phyloP scores from a whole-genome alignment of 2,113 vertebrate genomes.

The Myotis lucifugus region DNA sequence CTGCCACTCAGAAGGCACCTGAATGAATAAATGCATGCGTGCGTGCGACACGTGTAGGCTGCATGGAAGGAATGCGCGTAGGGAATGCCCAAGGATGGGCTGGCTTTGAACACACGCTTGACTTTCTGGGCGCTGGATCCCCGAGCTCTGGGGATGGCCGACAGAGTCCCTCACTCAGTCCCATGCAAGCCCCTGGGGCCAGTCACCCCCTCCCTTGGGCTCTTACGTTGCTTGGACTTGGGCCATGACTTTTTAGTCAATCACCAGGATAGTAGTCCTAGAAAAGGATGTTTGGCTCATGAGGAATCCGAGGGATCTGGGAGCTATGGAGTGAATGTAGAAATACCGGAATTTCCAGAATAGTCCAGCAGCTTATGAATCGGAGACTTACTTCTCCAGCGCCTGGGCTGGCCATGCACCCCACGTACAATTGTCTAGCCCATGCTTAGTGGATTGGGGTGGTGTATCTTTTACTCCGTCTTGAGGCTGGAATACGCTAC shows the following conservation, averaged over 20 bases:
- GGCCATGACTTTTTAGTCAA: not conserved
- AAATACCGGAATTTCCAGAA: not conserved
- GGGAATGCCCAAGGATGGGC: not conserved
- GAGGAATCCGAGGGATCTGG: not conserved
- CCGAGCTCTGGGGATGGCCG: fast-evolving
- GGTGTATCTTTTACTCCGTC: not conserved
- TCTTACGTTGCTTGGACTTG: not conserved
- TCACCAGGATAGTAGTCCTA: not conserved
- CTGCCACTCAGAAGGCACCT: not conserved
- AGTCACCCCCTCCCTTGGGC: not conserved
- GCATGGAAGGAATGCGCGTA: not conserved
- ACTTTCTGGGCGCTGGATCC: not conserved
- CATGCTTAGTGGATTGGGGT: not conserved
- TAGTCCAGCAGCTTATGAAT: not conserved
- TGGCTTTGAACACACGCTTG: not conserved
- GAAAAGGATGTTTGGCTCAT: not conserved
- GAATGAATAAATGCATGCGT: not conserved
- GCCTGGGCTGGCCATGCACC: not conserved
- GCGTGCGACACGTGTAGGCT: fast-evolving
- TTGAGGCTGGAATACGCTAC: no score
- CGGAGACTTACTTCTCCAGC: not conserved
- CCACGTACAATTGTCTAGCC: not conserved
- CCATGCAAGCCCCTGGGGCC: not conserved
- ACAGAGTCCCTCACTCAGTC: not conserved
- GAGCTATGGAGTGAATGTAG: not conserved